Base-by-base conservation (phyloP, 2,888 invertebrate species). In the Terebella lapidaria region DNA sequence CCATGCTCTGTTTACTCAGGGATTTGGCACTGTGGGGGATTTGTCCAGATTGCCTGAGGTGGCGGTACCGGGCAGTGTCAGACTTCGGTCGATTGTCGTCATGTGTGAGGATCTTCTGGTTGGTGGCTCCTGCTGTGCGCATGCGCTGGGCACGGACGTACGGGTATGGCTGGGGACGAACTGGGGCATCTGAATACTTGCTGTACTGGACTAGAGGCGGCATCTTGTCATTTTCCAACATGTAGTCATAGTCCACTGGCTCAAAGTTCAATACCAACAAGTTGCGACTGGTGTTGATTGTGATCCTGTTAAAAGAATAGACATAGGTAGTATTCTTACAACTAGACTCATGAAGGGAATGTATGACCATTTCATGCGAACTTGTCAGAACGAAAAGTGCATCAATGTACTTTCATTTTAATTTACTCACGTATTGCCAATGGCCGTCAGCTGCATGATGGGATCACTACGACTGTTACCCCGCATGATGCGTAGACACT, bases 381-480 rank as follows among this genome's bases (percentile, higher is more conserved):
- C n/a, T n/a, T n/a, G n/a, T n/a, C n/a, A n/a, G n/a, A n/a, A n/a
- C n/a, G n/a, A n/a, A n/a, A n/a, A n/a, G n/a, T n/a, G n/a, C n/a
- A n/a, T n/a, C n/a, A n/a, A n/a, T n/a, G n/a, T n/a, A n/a, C n/a
- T n/a, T n/a, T n/a, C n/a, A n/a, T n/a, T n/a, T n/a, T n/a, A n/a
- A n/a, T n/a, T n/a, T n/a, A 49, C 35, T 56, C 22, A 77, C 80
- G 76, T 76, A 61, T 78, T 73, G 20, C 69, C 74, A 58, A 72
- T 74, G 28, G 78, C 77, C 22, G 72, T 66, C 49, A 80, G 74
- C 25, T 70, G 64, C 15, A 71, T 67, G 49, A 81, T 78, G 3
- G 80, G 79, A 64, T 80, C 80, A 67, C 76, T 77, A 46, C 73
- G 73, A 63, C 79, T 78, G 70, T 80, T 81, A 27, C 80, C 80